Percentiles rank a stretch among this genome's conserved stretches.
These are phyloP conservation scores for Tor tambroides DNA, from an alignment of 2,113 vertebrate genomes.

Conservation along the genomic window DNA sequence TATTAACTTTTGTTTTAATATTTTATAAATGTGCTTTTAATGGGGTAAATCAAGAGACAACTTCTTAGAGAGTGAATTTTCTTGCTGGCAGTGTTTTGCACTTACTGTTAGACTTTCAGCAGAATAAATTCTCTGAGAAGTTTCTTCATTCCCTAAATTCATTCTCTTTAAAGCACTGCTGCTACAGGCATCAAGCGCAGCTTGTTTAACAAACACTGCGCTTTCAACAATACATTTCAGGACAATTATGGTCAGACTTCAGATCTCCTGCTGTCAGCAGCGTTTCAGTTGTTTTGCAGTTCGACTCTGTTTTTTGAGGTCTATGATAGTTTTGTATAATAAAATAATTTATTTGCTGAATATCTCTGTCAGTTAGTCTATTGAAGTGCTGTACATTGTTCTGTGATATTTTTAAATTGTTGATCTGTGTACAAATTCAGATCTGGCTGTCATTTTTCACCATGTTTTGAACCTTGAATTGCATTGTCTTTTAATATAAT, in stretches of 20 bases:
- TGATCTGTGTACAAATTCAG: neutral
- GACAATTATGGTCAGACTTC: neutral
- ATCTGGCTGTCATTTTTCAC: neutral
- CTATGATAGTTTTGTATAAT: neutral
- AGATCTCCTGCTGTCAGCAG: neutral
- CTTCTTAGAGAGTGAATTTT: neutral
- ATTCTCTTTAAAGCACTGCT: neutral
- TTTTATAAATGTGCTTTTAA: neutral
- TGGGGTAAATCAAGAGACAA: neutral
- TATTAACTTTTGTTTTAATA: neutral
- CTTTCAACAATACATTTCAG: neutral
- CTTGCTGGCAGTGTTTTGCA: neutral
- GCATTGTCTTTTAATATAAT: neutral
- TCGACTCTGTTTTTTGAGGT: neutral
- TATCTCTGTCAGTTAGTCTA: neutral
- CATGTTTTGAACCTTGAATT: neutral
- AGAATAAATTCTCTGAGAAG: neutral
- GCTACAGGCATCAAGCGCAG: neutral
- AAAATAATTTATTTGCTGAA: neutral
- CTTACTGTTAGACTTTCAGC: neutral
- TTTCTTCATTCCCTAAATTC: neutral
- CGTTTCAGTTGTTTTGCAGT: neutral
- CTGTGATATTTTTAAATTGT: neutral
- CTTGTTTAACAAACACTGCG: neutral
- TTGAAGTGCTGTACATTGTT: neutral